Evolutionary conservation across 2,888 invertebrate genomes (phyloP).

Genomic region (Ophioninae sp.): DNA sequence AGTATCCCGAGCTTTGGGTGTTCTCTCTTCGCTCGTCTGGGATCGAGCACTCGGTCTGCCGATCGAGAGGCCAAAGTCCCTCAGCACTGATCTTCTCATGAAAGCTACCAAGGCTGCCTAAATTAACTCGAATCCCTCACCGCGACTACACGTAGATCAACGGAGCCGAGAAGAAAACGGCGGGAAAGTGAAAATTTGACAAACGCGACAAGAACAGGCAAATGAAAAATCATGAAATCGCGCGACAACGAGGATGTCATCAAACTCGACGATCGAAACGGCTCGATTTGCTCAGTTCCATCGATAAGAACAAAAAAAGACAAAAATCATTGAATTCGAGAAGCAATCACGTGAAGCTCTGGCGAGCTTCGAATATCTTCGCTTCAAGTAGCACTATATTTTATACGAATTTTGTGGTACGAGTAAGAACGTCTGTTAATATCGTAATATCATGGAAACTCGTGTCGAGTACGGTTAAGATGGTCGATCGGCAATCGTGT

Average conservation of each 20-base stretch:
- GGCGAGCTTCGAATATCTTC: conserved; percentile 45
- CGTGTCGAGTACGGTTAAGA: conserved; percentile 21
- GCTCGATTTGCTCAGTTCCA: conserved; percentile 54
- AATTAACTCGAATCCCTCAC: conserved; percentile 50
- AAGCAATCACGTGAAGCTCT: conserved; percentile 39
- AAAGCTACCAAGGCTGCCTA: conserved; percentile 77
- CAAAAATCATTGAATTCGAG: conserved; percentile 44
- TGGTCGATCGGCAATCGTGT: conserved; percentile 26
- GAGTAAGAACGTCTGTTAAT: neutral
- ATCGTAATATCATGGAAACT: conserved; percentile 10
- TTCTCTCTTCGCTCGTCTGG: conserved; percentile 90
- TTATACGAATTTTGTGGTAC: conserved; percentile 45
- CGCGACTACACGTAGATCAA: conserved; percentile 37
- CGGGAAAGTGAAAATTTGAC: conserved; percentile 28
- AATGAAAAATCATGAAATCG: conserved; percentile 20
- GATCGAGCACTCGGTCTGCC: conserved; percentile 91
- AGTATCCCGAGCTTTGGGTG: conserved; percentile 92
- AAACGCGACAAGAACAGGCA: neutral
- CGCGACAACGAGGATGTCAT: neutral
- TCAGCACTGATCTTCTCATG: conserved; percentile 81
- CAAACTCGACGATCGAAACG: conserved; percentile 43
- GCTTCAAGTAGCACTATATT: neutral
- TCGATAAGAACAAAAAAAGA: neutral
- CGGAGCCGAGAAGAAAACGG: conserved; percentile 30
- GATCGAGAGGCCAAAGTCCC: conserved; percentile 92